Percentiles rank a stretch among this genome's conserved stretches.
phyloP scores from a whole-genome alignment of 2,113 vertebrate species.

The Anhinga rufa region DNA sequence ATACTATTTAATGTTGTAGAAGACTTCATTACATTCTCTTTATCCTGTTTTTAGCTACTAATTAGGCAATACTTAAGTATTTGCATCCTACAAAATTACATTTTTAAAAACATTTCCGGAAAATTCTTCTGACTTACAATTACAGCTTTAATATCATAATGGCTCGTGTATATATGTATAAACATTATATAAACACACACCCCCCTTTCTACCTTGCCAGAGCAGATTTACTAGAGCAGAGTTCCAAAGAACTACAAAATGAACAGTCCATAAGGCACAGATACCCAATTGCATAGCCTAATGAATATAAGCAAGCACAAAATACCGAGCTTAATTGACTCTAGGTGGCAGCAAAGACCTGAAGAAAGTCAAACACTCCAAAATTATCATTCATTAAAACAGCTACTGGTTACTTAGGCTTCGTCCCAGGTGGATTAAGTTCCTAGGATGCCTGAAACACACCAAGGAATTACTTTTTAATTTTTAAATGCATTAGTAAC shows the following conservation, averaged over 20 bases:
- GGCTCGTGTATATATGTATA: neutral
- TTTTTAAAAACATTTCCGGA: neutral
- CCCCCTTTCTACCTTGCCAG: neutral
- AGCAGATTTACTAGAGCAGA: neutral
- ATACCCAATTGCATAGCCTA: rapidly evolving
- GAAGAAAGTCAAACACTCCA: neutral
- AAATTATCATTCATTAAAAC: neutral
- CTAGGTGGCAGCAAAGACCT: slow-evolving; percentile 66
- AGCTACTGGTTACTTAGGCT: neutral
- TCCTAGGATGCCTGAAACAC: neutral
- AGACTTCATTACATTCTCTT: neutral
- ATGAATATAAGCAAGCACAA: too few species aligned
- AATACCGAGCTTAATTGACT: neutral
- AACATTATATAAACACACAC: neutral
- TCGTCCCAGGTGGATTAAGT: neutral
- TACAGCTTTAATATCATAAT: neutral
- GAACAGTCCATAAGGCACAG: neutral
- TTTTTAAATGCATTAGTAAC: neutral
- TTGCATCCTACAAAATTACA: neutral
- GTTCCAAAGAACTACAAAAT: neutral
- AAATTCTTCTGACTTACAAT: neutral
- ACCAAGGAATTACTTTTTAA: neutral
- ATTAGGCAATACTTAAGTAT: neutral
- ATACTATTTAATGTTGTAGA: neutral
- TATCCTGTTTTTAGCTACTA: neutral